Conservation (phyloP, 2,113 vertebrate genomes). For the Macroglossus sobrinus region DNA sequence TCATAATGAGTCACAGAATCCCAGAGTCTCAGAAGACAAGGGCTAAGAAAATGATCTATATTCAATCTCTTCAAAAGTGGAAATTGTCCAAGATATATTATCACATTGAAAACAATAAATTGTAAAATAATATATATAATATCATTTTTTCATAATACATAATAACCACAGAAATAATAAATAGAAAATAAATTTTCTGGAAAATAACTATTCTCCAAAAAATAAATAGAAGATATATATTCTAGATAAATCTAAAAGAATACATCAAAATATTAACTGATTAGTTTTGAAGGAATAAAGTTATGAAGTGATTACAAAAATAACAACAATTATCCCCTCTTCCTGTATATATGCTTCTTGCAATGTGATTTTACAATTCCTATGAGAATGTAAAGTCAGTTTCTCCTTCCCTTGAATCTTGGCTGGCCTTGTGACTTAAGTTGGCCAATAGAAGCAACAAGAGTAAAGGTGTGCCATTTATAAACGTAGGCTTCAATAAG, state of each 20-base stretch:
- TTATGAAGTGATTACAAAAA: background rate
- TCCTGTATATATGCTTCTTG: background rate
- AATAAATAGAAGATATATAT: background rate
- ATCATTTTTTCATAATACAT: background rate
- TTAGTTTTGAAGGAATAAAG: background rate
- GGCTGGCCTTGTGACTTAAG: background rate
- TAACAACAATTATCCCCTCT: background rate
- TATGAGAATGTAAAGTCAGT: background rate
- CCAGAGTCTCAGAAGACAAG: background rate
- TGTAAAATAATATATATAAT: background rate
- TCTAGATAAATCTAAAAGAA: background rate
- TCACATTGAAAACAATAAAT: background rate
- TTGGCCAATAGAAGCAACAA: background rate
- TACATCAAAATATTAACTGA: background rate
- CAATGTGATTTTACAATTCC: background rate
- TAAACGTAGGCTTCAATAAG: background rate
- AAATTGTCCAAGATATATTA: background rate
- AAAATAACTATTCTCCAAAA: background rate
- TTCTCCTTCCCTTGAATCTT: background rate
- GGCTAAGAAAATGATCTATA: background rate
- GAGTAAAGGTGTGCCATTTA: background rate
- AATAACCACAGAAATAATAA: background rate
- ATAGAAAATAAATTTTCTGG: background rate
- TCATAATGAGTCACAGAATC: background rate
- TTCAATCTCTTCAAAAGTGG: conserved; percentile 1